These are phyloP conservation scores for Otolemur crassicaudatus DNA, from an alignment of 2,797 vertebrate species.

Conservation along the genomic window DNA sequence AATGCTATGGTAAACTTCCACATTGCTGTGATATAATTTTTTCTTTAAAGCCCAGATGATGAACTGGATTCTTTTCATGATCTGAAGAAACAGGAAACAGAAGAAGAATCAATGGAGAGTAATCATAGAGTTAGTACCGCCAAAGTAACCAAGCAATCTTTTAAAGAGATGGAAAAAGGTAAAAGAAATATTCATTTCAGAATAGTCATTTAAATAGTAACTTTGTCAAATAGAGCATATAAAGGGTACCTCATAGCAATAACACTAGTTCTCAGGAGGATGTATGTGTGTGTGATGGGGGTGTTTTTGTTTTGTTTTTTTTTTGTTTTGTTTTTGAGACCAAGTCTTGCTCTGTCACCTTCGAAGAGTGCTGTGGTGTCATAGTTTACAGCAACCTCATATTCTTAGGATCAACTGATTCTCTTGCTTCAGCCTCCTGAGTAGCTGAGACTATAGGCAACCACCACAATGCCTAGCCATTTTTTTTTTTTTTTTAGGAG, in stretches of 20 bases:
- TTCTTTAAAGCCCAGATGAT: conserved; percentile 85
- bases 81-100: conserved; percentile 78
- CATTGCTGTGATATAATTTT: conserved; percentile 42
- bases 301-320: too few species aligned
- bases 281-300: too few species aligned
- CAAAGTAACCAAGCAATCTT: conserved; percentile 69
- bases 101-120: conserved; percentile 82
- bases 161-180: conserved; percentile 72
- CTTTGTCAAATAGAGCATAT: background rate
- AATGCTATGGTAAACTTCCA: conserved; percentile 58
- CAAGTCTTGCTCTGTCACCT: too few species aligned
- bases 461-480: too few species aligned
- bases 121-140: conserved; percentile 65
- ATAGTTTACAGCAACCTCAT: too few species aligned
- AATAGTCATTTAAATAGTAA: conserved; percentile 3
- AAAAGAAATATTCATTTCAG: conserved; percentile 32
- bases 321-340: too few species aligned
- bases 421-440: too few species aligned
- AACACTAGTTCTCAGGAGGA: background rate
- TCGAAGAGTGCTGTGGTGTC: too few species aligned
- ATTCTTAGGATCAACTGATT: too few species aligned
- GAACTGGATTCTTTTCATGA: conserved; percentile 79
- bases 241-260: background rate
- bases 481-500: too few species aligned
- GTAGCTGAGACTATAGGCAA: too few species aligned